A percentile compares a stretch with the other conserved stretches of the same genome.
Evolutionary conservation across 92 coral and sea anemone species (phyloP).

Genomic region (Phenganax marumi): DNA sequence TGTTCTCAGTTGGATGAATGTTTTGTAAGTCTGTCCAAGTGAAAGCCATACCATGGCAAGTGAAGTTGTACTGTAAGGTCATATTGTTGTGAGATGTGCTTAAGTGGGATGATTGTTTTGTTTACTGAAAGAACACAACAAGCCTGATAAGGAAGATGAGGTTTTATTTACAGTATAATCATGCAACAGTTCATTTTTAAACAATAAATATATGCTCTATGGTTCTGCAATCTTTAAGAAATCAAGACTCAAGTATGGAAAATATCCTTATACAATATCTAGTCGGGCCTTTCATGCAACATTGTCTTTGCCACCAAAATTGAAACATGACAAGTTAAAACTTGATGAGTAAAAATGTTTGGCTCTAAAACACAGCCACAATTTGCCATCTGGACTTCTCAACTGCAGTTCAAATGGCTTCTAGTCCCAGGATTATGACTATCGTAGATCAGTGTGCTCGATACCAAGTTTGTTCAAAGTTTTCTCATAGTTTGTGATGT

Average conservation of each 20-base stretch:
- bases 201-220: slow-evolving; percentile 31
- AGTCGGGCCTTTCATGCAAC: not conserved
- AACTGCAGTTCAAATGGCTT: not conserved
- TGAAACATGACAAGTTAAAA: slow-evolving; percentile 20
- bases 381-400: not conserved
- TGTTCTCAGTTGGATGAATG: no score
- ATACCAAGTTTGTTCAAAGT: slow-evolving; percentile 79
- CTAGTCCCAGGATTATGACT: not conserved
- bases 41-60: no score
- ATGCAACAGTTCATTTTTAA: slow-evolving; percentile 27
- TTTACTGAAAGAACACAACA: not conserved
- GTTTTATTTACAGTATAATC: slow-evolving; percentile 10
- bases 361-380: slow-evolving; percentile 22
- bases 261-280: not conserved
- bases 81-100: no score
- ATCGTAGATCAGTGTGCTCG: slow-evolving; percentile 79
- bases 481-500: slow-evolving; percentile 81
- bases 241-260: not conserved
- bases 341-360: slow-evolving; percentile 1
- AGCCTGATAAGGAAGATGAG: not conserved
- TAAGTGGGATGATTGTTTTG: no score
- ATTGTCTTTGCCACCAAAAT: not conserved
- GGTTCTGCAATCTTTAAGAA: slow-evolving; percentile 15
- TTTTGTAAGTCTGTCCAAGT: no score
- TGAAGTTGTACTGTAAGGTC: no score